Evolutionary conservation across 2,888 invertebrate genomes (phyloP).

Genomic region (Eueremaeus valkanovi): DNA sequence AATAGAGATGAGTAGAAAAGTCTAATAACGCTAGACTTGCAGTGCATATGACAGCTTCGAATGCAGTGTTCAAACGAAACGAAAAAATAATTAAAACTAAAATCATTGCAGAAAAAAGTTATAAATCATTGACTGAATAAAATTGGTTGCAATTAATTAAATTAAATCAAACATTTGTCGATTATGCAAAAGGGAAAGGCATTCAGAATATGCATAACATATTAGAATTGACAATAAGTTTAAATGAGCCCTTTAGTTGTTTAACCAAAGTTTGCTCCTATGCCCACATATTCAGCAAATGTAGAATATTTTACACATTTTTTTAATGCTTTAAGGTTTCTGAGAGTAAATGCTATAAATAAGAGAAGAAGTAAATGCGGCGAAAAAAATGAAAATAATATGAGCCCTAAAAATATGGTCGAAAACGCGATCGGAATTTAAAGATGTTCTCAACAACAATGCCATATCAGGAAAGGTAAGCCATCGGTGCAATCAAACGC

Average conservation of each 20-base stretch:
- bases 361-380: conserved; percentile 1
- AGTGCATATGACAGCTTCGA: background rate
- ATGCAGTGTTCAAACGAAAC: background rate
- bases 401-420: background rate
- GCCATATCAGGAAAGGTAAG: background rate
- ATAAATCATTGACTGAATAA: background rate
- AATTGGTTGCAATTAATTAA: background rate
- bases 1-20: background rate
- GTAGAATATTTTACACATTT: background rate
- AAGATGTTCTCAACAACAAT: background rate
- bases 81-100: conserved; percentile 6
- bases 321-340: background rate
- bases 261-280: background rate
- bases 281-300: background rate
- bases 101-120: background rate
- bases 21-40: background rate
- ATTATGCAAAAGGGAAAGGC: background rate
- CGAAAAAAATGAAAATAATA: background rate
- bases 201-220: background rate
- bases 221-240: background rate
- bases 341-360: background rate
- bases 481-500: background rate
- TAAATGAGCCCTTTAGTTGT: background rate
- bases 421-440: conserved; percentile 8
- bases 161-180: background rate